A percentile compares a stretch with the other conserved stretches of the same genome.
Evolutionary conservation across 2,113 vertebrate genomes (phyloP).

Genomic region (Sturnira hondurensis): DNA sequence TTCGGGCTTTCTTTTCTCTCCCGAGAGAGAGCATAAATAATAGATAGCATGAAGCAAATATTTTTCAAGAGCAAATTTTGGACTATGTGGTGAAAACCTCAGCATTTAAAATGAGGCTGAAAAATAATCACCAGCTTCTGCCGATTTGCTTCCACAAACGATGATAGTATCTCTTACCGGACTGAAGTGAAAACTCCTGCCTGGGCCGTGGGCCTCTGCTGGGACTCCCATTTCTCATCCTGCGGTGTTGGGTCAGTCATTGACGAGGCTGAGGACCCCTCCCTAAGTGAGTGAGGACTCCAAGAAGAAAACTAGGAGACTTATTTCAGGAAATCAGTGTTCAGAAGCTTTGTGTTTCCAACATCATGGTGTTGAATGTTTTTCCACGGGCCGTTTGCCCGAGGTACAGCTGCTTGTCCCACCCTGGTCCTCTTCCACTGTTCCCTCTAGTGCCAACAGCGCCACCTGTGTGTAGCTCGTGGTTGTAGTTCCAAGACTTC

Average conservation of each 20-base stretch:
- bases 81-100: slow-evolving; percentile 8
- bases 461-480: background rate
- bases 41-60: background rate
- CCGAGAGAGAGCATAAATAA: background rate
- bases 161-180: background rate
- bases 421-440: background rate
- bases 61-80: background rate
- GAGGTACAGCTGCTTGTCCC: background rate
- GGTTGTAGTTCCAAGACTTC: background rate
- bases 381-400: background rate
- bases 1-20: background rate
- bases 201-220: background rate
- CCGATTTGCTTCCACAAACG: background rate
- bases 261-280: background rate
- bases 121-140: background rate
- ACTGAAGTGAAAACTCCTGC: background rate
- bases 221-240: background rate
- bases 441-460: background rate
- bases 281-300: background rate
- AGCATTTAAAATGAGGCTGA: background rate
- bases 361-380: background rate
- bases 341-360: background rate
- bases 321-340: background rate
- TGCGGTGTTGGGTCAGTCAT: background rate
- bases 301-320: background rate